These are phyloP conservation scores for Peromyscus polionotus DNA, from an alignment of 2,113 vertebrate species.

Conservation along the genomic window DNA sequence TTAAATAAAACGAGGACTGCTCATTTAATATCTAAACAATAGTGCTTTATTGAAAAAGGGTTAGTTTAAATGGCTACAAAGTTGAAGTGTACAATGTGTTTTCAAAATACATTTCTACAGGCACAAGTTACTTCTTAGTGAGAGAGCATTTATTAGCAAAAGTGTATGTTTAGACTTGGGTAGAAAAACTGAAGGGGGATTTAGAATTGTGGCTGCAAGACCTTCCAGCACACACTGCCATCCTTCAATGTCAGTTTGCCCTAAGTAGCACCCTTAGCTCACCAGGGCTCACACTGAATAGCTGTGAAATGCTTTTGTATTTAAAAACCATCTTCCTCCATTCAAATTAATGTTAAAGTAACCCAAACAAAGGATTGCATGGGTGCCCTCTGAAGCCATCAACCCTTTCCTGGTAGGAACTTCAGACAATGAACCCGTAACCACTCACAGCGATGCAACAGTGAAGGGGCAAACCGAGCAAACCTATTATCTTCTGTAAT, in stretches of 20 bases:
- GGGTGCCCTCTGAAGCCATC: neutral
- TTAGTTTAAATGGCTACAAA: constrained; percentile 79
- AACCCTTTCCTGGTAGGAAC: constrained; percentile 50
- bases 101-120: constrained; percentile 80
- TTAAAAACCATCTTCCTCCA: constrained; percentile 62
- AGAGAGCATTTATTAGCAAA: constrained; percentile 51
- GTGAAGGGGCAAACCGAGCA: neutral
- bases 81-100: constrained; percentile 54
- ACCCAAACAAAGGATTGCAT: neutral
- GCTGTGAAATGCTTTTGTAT: constrained; percentile 1
- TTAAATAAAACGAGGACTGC: constrained; percentile 39
- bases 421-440: neutral
- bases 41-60: constrained; percentile 79
- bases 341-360: constrained; percentile 45
- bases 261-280: neutral
- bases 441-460: neutral
- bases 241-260: neutral
- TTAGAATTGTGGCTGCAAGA: neutral
- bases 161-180: constrained; percentile 28
- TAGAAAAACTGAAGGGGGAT: neutral
- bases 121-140: constrained; percentile 60
- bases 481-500: neutral
- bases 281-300: neutral
- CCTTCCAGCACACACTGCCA: accelerated
- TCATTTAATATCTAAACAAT: constrained; percentile 62